Base-by-base conservation (phyloP, 2,113 vertebrate genomes). In the Eira barbara region DNA sequence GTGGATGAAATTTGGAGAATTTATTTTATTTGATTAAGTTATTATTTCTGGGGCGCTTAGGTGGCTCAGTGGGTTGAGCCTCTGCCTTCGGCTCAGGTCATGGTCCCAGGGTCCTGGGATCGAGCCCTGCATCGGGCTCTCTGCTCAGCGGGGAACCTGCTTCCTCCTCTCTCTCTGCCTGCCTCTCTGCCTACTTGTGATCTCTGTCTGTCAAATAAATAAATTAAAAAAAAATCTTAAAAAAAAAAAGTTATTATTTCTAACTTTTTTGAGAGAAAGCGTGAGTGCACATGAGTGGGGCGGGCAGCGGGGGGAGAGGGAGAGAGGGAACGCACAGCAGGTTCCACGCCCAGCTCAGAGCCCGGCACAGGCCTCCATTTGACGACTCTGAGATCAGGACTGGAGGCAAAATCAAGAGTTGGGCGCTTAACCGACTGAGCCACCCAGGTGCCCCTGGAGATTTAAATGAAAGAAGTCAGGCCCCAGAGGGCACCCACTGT, bases 281-380 rank as follows among this genome's bases (percentile, higher is more conserved):
- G 2, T 0, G n/a, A 71, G 20, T 2, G 17, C 9, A 11, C 9
- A 11, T 6, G 20, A 11, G 4, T 52, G 69, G 11, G 10, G 69
- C 11, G 4, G 49, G 20, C 21, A 36, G 36, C 21, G 23, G 71
- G 13, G 36, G 23, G 36, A 73, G 20, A 73, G n/a, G 69, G 69
- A 71, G 69, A 18, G n/a, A 52, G 49, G 15, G 49, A 52, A 15
- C 23, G 9, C 20, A 2, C 23, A 39, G 69, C 69, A 73, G n/a
- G 21, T 17, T 39, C 69, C 36, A 9, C 9, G n/a, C n/a, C 36
- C 69, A 73, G 10, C 36, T 25, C 2, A 21, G 69, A 73, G 69
- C 36, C 36, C 5, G 1, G 23, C 2, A 9, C 17, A 34, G 36
- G n/a, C 36, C 21, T 73, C 12, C 21, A 25, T 23, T 4, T 25